phyloP scores from a whole-genome alignment of 2,888 invertebrate species.

The Drosophila anomelani region DNA sequence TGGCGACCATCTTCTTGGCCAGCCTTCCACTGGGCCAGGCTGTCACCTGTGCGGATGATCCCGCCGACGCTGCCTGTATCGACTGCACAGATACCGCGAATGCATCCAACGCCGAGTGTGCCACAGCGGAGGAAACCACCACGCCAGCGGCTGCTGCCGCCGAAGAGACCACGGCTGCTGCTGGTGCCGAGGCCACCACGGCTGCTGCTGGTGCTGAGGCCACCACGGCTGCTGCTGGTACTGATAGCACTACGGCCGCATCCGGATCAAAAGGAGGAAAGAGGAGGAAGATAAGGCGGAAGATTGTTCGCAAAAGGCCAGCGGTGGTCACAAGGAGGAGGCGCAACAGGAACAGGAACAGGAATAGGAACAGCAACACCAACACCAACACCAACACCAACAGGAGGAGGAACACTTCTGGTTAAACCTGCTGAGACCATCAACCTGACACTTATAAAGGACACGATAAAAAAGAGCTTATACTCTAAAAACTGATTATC shows the following conservation, averaged over 20 bases:
- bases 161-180: constrained; percentile 1
- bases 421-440: neutral
- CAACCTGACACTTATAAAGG: neutral
- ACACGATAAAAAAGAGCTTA: neutral
- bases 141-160: neutral
- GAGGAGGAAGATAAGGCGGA: neutral
- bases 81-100: neutral
- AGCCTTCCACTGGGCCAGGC: constrained; percentile 3
- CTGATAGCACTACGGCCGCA: neutral
- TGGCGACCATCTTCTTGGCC: constrained; percentile 16
- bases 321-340: neutral
- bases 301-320: neutral
- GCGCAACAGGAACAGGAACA: neutral
- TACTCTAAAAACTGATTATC: neutral
- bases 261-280: neutral
- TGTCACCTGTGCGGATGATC: constrained; percentile 3
- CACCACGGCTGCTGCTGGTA: neutral
- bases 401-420: neutral
- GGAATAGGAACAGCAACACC: neutral
- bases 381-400: neutral
- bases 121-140: neutral
- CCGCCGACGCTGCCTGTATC: neutral
- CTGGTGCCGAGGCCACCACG: constrained; percentile 4
- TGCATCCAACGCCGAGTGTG: constrained; percentile 9
- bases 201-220: constrained; percentile 1